A percentile compares a stretch with the other conserved stretches of the same genome.
Conservation (phyloP, 2,888 invertebrate species). For the Rutpela maculata region DNA sequence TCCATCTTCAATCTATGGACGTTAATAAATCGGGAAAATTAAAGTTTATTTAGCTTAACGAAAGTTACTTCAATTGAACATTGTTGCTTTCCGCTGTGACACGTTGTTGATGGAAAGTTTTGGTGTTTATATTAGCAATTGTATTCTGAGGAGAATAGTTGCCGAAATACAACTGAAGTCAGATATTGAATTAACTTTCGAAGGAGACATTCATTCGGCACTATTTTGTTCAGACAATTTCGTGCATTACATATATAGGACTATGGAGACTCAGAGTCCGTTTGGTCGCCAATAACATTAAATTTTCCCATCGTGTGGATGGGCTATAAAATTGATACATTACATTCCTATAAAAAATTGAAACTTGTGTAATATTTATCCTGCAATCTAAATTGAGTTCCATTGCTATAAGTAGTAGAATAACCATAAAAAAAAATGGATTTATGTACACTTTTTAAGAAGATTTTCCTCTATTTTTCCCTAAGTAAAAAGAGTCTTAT, state of each 20-base stretch:
- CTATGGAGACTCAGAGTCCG: not conserved
- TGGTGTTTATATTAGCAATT: not conserved
- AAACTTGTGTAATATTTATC: no score
- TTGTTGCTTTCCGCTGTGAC: not conserved
- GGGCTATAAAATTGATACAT: not conserved
- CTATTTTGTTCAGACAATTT: not conserved
- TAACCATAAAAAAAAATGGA: no score
- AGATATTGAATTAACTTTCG: not conserved
- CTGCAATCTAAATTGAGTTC: no score
- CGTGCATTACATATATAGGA: not conserved
- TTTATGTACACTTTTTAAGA: no score
- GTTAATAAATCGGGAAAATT: not conserved
- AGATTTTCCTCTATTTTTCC: no score
- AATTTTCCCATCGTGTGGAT: not conserved
- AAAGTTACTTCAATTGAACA: slow-evolving; percentile 2
- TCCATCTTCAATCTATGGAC: not conserved
- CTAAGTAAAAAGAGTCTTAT: no score
- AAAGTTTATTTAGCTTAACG: not conserved
- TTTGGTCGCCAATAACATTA: not conserved
- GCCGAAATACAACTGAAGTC: not conserved
- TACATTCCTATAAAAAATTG: no score
- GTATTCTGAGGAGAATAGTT: not conserved
- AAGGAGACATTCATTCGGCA: not conserved
- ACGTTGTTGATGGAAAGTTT: not conserved
- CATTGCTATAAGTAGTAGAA: no score